Base-by-base conservation (phyloP, 2,888 invertebrate genomes). In the Ophion obscuratus region DNA sequence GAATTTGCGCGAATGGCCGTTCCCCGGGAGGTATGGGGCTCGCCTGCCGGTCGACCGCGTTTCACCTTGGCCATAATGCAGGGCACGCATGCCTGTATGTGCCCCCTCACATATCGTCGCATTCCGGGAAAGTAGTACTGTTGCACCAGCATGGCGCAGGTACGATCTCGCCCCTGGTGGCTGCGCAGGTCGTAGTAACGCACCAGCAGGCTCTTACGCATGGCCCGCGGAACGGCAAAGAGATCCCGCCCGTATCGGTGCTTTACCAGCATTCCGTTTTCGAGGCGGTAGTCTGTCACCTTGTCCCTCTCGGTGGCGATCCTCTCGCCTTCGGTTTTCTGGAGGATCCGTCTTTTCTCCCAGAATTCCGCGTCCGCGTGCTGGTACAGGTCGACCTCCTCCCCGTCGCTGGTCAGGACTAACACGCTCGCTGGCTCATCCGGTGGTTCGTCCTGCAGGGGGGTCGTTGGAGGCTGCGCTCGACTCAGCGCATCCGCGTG, bases 1-100 rank as follows among this genome's bases (percentile, higher is more conserved):
- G 88, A 0, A 90, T 83, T 2, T 87, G 66, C 1, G 68, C 89
- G 66, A 91, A 91, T 2, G 90, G 89, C 53, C 89, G 64, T 24
- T 31, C 73, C 17, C 88, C 90, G 0, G 87, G 88, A 0, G 88
- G 87, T n/a, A 89, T 89, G 20, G 91, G 90, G 71, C 91, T 83
- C 80, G 11, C 89, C 89, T 5, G 20, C 20, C 76, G 79, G 86
- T 57, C 80, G 87, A 4, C 91, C 90, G 9, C 62, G 66, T 90
- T 90, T 10, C 70, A 84, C 10, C 27, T 64, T 64, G 9, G 27
- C 64, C 44, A 89, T 44, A 0, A 87, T 81, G 80, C 90, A 91
- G 14, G 90, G 85, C 0, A 91, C 36, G 74, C 91, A 92, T 9
- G 79, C 67, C 0, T 53, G 14, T 10, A 91, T 87, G 80, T 89